These are phyloP conservation scores for Rutilus rutilus DNA, from an alignment of 2,113 vertebrate genomes.

Conservation along the genomic window DNA sequence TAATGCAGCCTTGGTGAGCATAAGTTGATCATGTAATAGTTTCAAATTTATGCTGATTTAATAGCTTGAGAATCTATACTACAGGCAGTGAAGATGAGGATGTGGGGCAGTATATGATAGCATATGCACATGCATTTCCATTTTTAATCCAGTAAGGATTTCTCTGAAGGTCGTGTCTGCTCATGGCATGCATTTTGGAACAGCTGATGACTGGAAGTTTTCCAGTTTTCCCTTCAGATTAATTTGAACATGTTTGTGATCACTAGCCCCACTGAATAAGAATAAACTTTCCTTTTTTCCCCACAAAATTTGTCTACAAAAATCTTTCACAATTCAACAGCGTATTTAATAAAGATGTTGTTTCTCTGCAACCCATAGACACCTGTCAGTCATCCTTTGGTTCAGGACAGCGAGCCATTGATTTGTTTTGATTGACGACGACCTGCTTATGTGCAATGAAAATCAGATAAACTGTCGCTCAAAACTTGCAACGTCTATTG, in stretches of 20 bases:
- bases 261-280: neutral
- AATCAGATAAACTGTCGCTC: conserved; percentile 4
- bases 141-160: conserved; percentile 39
- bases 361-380: neutral
- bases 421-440: neutral
- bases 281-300: neutral
- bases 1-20: neutral
- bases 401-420: neutral
- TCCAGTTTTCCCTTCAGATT: conserved; percentile 17
- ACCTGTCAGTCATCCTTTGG: neutral
- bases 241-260: conserved; percentile 28
- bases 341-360: neutral
- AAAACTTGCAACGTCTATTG: neutral
- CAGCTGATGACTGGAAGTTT: conserved; percentile 16
- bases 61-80: neutral
- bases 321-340: neutral
- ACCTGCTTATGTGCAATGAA: neutral
- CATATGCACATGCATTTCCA: conserved; percentile 36
- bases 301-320: neutral
- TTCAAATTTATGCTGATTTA: no score
- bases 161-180: conserved; percentile 1
- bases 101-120: conserved; percentile 1
- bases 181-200: neutral
- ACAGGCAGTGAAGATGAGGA: neutral
- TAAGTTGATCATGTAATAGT: neutral